Evolutionary conservation across 2,113 vertebrate genomes (phyloP), one percentile per base, ranked within the genome.

Genomic region (Takifugu bimaculatus): DNA sequence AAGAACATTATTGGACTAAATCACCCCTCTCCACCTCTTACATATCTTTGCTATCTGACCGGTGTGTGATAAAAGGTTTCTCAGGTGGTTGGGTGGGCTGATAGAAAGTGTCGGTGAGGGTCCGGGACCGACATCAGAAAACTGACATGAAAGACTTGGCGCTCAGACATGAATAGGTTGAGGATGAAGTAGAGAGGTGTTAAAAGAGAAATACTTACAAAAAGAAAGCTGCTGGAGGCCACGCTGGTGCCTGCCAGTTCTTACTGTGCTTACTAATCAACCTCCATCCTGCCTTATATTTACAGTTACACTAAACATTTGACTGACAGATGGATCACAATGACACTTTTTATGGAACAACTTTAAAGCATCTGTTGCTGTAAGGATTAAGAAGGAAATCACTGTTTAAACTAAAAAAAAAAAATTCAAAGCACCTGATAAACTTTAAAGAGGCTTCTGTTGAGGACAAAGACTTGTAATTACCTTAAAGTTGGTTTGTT

Each of bases 401-500:
- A 27, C 15, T 44, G 50, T 13, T 55, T 49, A 35, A 26, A 44
- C 53, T 57, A 10, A 26, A 67, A 20, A 20, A n/a, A n/a, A 20
- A 20, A 20, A 28, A 62, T 50, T 49, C 13, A 28, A 60, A 45
- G 43, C n/a, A 62, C 60, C 64, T 57, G 32, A 60, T 57, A 11
- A 54, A 65, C 50, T 51, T 2, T 15, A 20, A 20, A 68, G 64
- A 26, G 20, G 5, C 14, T 4, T 72, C 43, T 64, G 29, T 54
- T 45, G 54, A 45, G 51, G 12, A 57, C 63, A 42, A 27, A 54
- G 45, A 50, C 2, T 3, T 6, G 26, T 5, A 5, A 67, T 85
- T 86, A 91, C 86, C 84, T 87, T 79, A 45, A 86, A 81, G 67
- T 87, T 89, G 80, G 73, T 88, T 80, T 89, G 86, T 61, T 74